phyloP scores from a whole-genome alignment of 2,888 invertebrate genomes.

The Orchestes rusci region DNA sequence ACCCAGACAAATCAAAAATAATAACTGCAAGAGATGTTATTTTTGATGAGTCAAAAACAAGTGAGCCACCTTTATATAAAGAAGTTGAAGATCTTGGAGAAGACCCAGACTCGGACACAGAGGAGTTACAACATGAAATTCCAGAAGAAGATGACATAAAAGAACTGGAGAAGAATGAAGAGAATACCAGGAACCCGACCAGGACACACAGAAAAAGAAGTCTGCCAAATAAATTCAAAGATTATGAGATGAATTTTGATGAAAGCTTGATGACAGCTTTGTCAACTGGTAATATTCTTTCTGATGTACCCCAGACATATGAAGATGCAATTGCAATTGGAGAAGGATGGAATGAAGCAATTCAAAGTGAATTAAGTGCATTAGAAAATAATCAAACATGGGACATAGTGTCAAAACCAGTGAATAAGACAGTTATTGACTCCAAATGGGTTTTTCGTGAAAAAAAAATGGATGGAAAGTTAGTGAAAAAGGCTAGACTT shows the following conservation, averaged over 20 bases:
- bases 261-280: constrained; percentile 15
- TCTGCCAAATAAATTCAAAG: constrained; percentile 11
- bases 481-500: constrained; percentile 12
- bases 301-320: constrained; percentile 9
- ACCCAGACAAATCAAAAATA: constrained; percentile 5
- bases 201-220: constrained; percentile 5
- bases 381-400: constrained; percentile 2
- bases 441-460: constrained; percentile 14
- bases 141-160: not conserved
- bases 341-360: constrained; percentile 8
- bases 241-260: constrained; percentile 16
- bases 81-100: no score
- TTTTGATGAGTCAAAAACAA: constrained; percentile 6
- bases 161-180: not conserved
- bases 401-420: constrained; percentile 7
- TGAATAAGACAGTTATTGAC: constrained; percentile 8
- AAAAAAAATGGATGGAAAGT: constrained; percentile 6
- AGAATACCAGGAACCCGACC: no score
- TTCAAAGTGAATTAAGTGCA: constrained; percentile 5
- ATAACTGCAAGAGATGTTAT: constrained; percentile 7
- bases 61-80: no score
- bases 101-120: no score
- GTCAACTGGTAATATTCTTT: constrained; percentile 1
- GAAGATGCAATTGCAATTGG: constrained; percentile 14
- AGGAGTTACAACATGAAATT: constrained; percentile 1